A percentile compares a stretch with the other conserved stretches of the same genome.
These are phyloP conservation scores for Brachyhypopomus occidentalis DNA, from an alignment of 2,113 vertebrate genomes.

Conservation along the genomic window DNA sequence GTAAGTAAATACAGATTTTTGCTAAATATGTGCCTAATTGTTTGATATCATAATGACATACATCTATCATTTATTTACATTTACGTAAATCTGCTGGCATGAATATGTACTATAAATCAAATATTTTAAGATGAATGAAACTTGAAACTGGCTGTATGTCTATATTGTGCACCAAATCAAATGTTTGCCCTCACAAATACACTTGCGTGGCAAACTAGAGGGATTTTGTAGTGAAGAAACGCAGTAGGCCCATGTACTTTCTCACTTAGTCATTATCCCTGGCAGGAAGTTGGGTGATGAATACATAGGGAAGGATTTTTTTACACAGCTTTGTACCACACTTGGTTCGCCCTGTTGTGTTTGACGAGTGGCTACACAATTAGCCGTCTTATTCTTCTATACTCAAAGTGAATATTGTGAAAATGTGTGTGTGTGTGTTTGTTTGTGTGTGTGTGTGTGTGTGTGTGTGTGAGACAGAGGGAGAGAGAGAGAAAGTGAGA, in stretches of 20 bases:
- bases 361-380: slow-evolving; percentile 37
- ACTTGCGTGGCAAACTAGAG: neutral
- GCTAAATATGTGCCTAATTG: neutral
- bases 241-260: slow-evolving; percentile 8
- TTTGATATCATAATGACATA: slow-evolving; percentile 8
- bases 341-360: slow-evolving; percentile 10
- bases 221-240: neutral
- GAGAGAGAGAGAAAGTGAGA: neutral
- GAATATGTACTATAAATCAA: neutral
- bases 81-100: neutral
- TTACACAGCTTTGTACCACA: slow-evolving; percentile 1
- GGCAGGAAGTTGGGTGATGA: slow-evolving; percentile 34
- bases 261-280: slow-evolving; percentile 34
- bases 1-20: neutral
- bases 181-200: slow-evolving; percentile 11
- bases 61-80: slow-evolving; percentile 2
- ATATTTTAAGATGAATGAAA: neutral
- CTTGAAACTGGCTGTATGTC: neutral
- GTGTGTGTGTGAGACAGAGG: neutral
- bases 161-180: neutral
- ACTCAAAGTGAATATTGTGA: neutral
- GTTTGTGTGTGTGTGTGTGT: neutral
- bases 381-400: slow-evolving; percentile 30
- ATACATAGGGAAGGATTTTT: slow-evolving; percentile 23
- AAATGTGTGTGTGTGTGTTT: slow-evolving; percentile 2